Conservation (phyloP, 2,797 vertebrate genomes). For the Gymnothorax javanicus region DNA sequence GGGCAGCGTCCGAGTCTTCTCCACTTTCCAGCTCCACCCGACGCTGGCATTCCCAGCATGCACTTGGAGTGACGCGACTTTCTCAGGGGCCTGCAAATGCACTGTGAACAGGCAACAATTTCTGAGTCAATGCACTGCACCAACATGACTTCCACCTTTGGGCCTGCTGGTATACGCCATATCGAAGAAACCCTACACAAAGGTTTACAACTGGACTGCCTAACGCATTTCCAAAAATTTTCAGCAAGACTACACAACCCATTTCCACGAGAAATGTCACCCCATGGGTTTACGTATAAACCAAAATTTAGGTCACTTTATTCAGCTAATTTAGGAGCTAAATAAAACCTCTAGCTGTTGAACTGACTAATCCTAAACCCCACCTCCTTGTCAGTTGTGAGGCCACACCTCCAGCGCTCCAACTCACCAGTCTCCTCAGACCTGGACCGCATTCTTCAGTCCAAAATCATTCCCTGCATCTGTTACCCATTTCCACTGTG, state of each 20-base stretch:
- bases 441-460: too few relatives aligned
- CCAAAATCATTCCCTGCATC: too few relatives aligned
- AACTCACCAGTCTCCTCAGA: too few relatives aligned
- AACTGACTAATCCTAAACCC: too few relatives aligned
- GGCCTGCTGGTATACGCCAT: not conserved
- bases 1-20: constrained; percentile 54
- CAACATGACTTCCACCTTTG: not conserved
- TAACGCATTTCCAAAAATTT: not conserved
- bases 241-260: not conserved
- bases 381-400: too few relatives aligned
- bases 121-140: not conserved
- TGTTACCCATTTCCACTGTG: too few relatives aligned
- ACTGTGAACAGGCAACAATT: constrained; percentile 55
- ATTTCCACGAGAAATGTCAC: not conserved
- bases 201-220: not conserved
- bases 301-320: not conserved
- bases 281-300: too few relatives aligned
- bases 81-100: constrained; percentile 58
- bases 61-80: not conserved
- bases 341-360: too few relatives aligned
- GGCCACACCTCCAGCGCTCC: too few relatives aligned
- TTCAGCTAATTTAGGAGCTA: too few relatives aligned
- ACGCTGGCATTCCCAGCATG: constrained; percentile 64
- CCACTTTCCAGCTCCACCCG: constrained; percentile 64
- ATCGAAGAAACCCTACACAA: not conserved